phyloP scores from a whole-genome alignment of 2,888 invertebrate species.

The Hipparchia sbordonii region DNA sequence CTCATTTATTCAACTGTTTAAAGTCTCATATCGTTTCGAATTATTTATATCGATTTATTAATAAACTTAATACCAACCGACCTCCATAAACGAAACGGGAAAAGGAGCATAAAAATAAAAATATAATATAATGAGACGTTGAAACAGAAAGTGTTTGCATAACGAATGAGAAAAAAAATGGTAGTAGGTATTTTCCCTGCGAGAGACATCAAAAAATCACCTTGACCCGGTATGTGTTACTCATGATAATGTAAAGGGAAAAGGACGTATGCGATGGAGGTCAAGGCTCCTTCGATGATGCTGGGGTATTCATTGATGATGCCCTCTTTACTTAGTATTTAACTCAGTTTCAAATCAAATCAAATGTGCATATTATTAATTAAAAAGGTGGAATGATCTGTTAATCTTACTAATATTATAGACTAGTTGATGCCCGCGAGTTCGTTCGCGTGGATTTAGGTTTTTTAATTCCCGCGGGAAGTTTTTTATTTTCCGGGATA shows the following conservation, averaged over 20 bases:
- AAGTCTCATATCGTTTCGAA: conserved; percentile 7
- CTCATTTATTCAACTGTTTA: neutral
- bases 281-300: conserved; percentile 31
- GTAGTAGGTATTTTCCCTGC: conserved; percentile 51
- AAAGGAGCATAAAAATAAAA: conserved; percentile 19
- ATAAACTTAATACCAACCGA: neutral
- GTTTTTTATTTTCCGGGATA: neutral
- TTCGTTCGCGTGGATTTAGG: neutral
- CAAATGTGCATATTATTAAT: neutral
- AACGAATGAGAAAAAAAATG: conserved; percentile 6
- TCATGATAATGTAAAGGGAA: conserved; percentile 55
- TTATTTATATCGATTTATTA: conserved; percentile 4
- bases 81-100: conserved; percentile 14
- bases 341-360: too few species aligned
- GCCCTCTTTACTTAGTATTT: neutral
- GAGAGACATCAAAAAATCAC: conserved; percentile 61
- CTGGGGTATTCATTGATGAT: conserved; percentile 26
- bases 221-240: conserved; percentile 65
- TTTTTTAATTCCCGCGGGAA: too few species aligned
- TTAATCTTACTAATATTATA: neutral
- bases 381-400: neutral
- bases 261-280: conserved; percentile 48
- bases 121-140: conserved; percentile 32
- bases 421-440: neutral
- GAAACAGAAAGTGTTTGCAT: conserved; percentile 39